These are phyloP conservation scores for Anguilla anguilla DNA, from an alignment of 2,797 vertebrate genomes.

Conservation along the genomic window DNA sequence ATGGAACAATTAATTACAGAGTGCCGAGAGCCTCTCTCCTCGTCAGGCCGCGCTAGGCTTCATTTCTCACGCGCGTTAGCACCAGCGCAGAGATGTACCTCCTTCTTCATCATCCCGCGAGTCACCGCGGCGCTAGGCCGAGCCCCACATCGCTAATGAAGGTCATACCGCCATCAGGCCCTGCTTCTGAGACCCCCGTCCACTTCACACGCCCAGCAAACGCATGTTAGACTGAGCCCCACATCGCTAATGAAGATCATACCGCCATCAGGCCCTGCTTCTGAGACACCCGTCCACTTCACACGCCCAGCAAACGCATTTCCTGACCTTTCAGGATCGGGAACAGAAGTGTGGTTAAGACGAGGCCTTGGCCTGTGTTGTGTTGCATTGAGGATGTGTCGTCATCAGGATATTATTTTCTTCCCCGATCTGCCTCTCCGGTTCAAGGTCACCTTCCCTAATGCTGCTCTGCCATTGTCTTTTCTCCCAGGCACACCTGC, in stretches of 20 bases:
- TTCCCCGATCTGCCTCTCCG: neutral
- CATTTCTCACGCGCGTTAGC: neutral
- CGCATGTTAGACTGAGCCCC: conserved; percentile 33
- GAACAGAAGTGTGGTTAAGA: neutral
- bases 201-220: conserved; percentile 53
- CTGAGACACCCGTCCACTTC: conserved; percentile 49
- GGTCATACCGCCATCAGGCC: neutral
- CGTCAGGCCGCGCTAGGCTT: neutral
- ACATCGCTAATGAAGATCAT: neutral
- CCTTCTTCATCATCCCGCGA: neutral
- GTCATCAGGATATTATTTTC: neutral
- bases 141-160: neutral
- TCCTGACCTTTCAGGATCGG: neutral
- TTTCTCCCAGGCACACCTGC: neutral
- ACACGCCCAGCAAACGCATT: conserved; percentile 57
- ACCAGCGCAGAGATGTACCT: neutral
- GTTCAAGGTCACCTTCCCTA: neutral
- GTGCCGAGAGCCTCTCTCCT: neutral
- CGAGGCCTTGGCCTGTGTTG: neutral
- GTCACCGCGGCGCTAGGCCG: neutral
- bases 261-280: neutral
- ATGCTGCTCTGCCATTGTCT: neutral
- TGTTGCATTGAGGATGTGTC: neutral
- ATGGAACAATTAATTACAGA: neutral
- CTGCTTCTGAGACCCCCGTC: conserved; percentile 47